Conservation (phyloP, 2,113 vertebrate genomes). For the Bolborhynchus lineola region DNA sequence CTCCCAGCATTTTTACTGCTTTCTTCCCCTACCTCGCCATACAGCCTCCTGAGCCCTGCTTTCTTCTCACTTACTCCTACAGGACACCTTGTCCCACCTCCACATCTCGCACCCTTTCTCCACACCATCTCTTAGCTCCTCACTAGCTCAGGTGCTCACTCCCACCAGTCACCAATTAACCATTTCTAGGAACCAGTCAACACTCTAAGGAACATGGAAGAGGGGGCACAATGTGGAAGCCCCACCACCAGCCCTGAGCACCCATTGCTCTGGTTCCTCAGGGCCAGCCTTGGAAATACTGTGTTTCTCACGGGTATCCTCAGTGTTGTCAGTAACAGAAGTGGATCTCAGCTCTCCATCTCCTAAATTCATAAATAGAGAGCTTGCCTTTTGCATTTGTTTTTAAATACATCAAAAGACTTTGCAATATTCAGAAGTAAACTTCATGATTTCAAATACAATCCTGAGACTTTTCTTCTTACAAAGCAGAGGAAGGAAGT, state of each 20-base stretch:
- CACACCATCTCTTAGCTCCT: neutral
- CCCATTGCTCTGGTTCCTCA: neutral
- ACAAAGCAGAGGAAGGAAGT: neutral
- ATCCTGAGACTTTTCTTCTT: neutral
- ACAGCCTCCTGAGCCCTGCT: neutral
- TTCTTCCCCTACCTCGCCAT: neutral
- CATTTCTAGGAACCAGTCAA: neutral
- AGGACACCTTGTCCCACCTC: neutral
- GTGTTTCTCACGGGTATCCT: neutral
- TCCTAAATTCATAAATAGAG: neutral
- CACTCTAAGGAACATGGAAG: neutral
- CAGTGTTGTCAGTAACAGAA: neutral
- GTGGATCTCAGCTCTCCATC: neutral
- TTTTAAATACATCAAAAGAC: neutral
- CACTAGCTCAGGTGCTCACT: neutral
- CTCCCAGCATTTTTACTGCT: neutral
- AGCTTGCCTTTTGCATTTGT: neutral
- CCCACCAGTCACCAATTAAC: accelerated
- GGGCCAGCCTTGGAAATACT: neutral
- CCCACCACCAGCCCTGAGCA: neutral
- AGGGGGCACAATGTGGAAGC: accelerated
- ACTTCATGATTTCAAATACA: neutral
- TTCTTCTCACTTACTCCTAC: neutral
- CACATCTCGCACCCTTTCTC: neutral
- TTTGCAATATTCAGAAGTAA: neutral